Conservation (phyloP, 92 coral and sea anemone genomes). For the Micromussa lordhowensis region DNA sequence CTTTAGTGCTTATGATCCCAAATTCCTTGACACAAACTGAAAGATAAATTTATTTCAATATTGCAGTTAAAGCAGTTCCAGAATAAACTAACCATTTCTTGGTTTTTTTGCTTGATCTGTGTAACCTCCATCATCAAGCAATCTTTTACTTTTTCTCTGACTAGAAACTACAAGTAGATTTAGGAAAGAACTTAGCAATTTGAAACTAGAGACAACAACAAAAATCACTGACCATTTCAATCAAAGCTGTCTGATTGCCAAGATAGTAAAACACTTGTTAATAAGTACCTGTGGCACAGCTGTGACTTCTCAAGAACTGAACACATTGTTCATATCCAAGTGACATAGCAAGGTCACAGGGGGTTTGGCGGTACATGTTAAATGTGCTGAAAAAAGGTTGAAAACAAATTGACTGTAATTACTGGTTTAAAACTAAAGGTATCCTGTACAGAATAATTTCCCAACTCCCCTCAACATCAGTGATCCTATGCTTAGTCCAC, state of each 20-base stretch:
- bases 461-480: not conserved
- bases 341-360: conserved; percentile 78
- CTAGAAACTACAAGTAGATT: conserved; percentile 47
- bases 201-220: not conserved
- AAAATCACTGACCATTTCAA: not conserved
- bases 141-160: conserved; percentile 68
- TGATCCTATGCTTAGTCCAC: no score
- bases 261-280: not conserved
- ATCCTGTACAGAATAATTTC: not conserved
- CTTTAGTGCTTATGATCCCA: no score
- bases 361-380: conserved; percentile 84
- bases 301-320: conserved; percentile 55
- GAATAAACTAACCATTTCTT: conserved; percentile 64
- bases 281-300: conserved; percentile 46
- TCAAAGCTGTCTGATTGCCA: not conserved
- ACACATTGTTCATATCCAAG: conserved; percentile 79
- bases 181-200: not conserved
- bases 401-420: not conserved
- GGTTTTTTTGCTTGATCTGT: conserved; percentile 52
- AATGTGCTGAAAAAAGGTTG: conserved; percentile 53
- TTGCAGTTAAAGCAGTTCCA: not conserved
- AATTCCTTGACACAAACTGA: no score
- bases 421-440: not conserved
- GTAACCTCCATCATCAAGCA: conserved; percentile 66
- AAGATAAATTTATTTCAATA: no score